A percentile compares a stretch with the other conserved stretches of the same genome.
These are phyloP conservation scores for Nephrotoma flavescens DNA, from an alignment of 2,888 invertebrate genomes.

Conservation along the genomic window DNA sequence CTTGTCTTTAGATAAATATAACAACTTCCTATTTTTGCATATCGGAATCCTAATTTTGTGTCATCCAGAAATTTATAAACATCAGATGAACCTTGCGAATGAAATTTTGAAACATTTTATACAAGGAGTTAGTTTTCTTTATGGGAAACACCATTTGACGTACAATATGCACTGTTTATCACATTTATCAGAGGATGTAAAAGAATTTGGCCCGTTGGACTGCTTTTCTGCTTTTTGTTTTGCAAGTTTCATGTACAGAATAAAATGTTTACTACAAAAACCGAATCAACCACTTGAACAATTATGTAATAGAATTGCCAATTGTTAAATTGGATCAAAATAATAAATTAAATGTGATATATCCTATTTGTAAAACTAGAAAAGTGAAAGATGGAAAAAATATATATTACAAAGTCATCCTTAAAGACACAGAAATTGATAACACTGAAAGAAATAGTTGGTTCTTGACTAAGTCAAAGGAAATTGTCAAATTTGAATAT, in stretches of 20 bases:
- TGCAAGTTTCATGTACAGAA: constrained; percentile 13
- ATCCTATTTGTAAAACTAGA: neutral
- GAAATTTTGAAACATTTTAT: constrained; percentile 12
- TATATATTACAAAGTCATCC: neutral
- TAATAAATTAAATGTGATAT: neutral
- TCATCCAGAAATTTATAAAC: no score
- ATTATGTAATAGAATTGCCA: constrained; percentile 12
- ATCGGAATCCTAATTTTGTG: no score
- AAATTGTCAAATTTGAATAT: no score
- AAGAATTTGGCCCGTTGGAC: constrained; percentile 13
- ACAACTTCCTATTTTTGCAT: no score
- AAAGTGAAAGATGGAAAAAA: neutral
- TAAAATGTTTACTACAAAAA: constrained; percentile 13
- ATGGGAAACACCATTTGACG: constrained; percentile 12
- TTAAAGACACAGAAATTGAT: neutral
- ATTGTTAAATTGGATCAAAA: neutral
- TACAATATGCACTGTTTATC: no score
- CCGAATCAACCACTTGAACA: constrained; percentile 14
- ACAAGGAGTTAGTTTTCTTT: constrained; percentile 10
- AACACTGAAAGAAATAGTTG: neutral
- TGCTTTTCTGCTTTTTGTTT: constrained; percentile 15
- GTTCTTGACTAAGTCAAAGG: neutral
- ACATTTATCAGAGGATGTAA: constrained; percentile 9
- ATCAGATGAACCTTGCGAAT: no score
- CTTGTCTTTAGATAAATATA: no score